Evolutionary conservation across 2,888 invertebrate species (phyloP).

Genomic region (Zhuqinia jingwanae): DNA sequence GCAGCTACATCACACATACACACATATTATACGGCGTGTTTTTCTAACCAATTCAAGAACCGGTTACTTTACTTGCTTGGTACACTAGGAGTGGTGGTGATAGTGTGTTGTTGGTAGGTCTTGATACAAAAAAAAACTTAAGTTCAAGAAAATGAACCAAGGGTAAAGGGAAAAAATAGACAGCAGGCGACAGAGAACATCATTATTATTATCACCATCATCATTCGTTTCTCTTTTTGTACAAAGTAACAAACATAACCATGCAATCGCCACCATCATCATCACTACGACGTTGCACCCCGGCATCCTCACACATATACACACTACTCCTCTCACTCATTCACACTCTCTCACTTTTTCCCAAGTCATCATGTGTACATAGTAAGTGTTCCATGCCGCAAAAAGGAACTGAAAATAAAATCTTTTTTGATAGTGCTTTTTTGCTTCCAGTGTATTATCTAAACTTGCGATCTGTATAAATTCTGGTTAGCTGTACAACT

Average conservation of each 20-base stretch:
- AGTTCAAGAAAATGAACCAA: slow-evolving; percentile 13
- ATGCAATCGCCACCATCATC: slow-evolving; percentile 16
- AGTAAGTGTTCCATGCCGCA: slow-evolving; percentile 39
- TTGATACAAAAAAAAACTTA: not conserved
- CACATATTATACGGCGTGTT: not conserved
- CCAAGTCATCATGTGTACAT: not conserved
- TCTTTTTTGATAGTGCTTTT: slow-evolving; percentile 32
- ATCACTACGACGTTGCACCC: not conserved
- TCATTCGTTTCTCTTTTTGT: not conserved
- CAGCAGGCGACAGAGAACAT: slow-evolving; percentile 6
- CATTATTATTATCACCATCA: not conserved
- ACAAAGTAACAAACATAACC: not conserved
- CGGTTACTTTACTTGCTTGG: not conserved
- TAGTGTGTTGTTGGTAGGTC: too few relatives aligned
- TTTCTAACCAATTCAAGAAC: slow-evolving; percentile 25
- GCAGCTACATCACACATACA: too few relatives aligned
- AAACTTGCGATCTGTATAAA: slow-evolving; percentile 41
- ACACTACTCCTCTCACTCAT: not conserved
- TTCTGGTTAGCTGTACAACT: slow-evolving; percentile 14
- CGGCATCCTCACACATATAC: not conserved
- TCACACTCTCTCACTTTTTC: not conserved
- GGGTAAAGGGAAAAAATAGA: slow-evolving; percentile 3
- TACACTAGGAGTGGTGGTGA: not conserved
- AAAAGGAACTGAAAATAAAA: slow-evolving; percentile 28
- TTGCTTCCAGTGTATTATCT: slow-evolving; percentile 16